Percentiles rank a stretch among this genome's conserved stretches.
phyloP scores from a whole-genome alignment of 2,888 invertebrate species.

The Dolomedes plantarius region DNA sequence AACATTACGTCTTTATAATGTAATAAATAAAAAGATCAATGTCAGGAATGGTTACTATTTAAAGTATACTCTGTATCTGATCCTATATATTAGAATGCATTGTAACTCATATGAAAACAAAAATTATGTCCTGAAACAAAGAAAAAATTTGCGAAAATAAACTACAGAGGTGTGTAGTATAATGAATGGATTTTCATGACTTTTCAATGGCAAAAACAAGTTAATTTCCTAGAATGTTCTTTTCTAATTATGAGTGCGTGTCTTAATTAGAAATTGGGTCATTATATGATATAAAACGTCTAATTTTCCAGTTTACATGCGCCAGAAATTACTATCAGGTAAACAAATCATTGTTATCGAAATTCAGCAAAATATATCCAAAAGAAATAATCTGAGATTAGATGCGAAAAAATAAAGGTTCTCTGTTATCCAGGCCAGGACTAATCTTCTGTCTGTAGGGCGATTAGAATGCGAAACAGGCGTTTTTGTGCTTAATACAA shows the following conservation, averaged over 20 bases:
- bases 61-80: too few relatives aligned
- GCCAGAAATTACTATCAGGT: background rate
- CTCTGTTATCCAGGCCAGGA: background rate
- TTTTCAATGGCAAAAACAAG: too few relatives aligned
- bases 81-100: too few relatives aligned
- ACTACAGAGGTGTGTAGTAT: too few relatives aligned
- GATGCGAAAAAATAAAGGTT: background rate
- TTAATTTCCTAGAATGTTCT: too few relatives aligned
- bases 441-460: slow-evolving; percentile 1
- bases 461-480: slow-evolving; percentile 48
- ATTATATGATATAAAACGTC: background rate
- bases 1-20: too few relatives aligned
- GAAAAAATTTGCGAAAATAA: too few relatives aligned
- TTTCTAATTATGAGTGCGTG: background rate
- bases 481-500: slow-evolving; percentile 42
- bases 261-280: background rate
- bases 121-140: too few relatives aligned
- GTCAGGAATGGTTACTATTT: too few relatives aligned
- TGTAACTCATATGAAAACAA: too few relatives aligned
- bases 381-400: background rate
- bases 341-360: slow-evolving; percentile 8
- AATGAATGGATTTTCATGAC: too few relatives aligned
- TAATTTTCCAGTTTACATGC: background rate
- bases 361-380: background rate
- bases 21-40: too few relatives aligned